Conservation (phyloP, 1,140 invertebrate species). For the Chrysomallon squamiferum region DNA sequence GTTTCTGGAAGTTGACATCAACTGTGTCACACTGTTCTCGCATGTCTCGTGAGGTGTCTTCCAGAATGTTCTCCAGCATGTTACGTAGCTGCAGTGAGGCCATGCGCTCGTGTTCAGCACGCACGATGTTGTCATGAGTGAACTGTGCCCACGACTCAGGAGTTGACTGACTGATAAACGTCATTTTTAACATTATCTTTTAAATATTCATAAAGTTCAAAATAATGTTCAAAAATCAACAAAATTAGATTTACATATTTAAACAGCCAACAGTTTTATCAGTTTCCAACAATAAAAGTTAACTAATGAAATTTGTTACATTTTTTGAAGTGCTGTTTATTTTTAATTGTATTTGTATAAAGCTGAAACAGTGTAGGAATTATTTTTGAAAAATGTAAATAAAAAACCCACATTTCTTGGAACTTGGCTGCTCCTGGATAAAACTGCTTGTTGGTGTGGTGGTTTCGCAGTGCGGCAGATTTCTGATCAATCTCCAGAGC, state of each 20-base stretch:
- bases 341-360: too few species aligned
- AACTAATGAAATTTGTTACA: too few species aligned
- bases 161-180: constrained; percentile 61
- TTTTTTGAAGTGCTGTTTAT: too few species aligned
- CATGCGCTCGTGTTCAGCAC: constrained; percentile 63
- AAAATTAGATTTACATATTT: too few species aligned
- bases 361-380: too few species aligned
- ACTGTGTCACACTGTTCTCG: constrained; percentile 63
- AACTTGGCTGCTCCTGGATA: constrained; percentile 63
- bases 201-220: too few species aligned
- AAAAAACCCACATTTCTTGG: constrained; percentile 60
- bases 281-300: too few species aligned
- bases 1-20: constrained; percentile 57
- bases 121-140: constrained; percentile 63
- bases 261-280: too few species aligned
- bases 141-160: constrained; percentile 66
- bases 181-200: too few species aligned
- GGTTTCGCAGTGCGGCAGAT: constrained; percentile 56
- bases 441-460: constrained; percentile 63
- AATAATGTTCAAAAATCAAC: too few species aligned
- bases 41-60: constrained; percentile 64
- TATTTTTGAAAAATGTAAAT: too few species aligned
- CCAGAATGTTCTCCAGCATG: constrained; percentile 62
- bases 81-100: constrained; percentile 62
- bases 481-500: constrained; percentile 76